These are phyloP conservation scores for Ceratosolen fusciceps DNA, from an alignment of 1,140 invertebrate species.

Conservation along the genomic window DNA sequence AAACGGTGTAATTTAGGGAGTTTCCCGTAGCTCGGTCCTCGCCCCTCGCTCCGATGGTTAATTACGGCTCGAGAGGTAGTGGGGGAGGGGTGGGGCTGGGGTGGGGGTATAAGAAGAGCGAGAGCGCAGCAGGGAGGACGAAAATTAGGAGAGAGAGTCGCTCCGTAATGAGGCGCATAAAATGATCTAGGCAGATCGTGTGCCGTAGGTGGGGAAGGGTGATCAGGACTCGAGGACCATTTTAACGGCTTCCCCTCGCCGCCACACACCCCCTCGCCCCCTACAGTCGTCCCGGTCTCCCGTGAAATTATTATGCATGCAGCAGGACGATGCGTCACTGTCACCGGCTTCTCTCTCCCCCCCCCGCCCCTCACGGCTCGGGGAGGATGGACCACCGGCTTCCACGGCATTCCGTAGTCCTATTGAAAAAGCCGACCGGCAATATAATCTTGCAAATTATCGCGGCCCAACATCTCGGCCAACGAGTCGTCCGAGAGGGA, in stretches of 20 bases:
- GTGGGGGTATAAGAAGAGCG: neutral
- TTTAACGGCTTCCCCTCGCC: constrained; percentile 2
- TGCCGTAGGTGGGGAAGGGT: neutral
- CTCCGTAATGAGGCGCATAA: neutral
- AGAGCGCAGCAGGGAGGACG: neutral
- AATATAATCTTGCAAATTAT: constrained; percentile 25
- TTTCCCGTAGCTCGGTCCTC: neutral
- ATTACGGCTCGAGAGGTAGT: neutral
- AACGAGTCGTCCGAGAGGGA: neutral
- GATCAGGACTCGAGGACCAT: neutral
- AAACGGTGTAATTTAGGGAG: neutral
- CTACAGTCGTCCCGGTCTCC: too few relatives aligned
- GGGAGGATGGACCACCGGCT: constrained; percentile 27
- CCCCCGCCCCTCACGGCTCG: neutral
- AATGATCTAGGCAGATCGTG: neutral
- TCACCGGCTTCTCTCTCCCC: neutral
- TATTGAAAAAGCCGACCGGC: neutral
- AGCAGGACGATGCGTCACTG: constrained; percentile 31
- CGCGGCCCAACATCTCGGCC: constrained; percentile 16
- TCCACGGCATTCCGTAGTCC: neutral
- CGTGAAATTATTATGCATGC: constrained; percentile 34
- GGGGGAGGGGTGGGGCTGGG: too few relatives aligned
- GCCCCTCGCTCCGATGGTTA: neutral
- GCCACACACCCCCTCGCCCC: too few relatives aligned
- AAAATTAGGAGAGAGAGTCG: neutral